Base-by-base conservation (phyloP, 2,797 vertebrate species). In the Urocyon cinereoargenteus region DNA sequence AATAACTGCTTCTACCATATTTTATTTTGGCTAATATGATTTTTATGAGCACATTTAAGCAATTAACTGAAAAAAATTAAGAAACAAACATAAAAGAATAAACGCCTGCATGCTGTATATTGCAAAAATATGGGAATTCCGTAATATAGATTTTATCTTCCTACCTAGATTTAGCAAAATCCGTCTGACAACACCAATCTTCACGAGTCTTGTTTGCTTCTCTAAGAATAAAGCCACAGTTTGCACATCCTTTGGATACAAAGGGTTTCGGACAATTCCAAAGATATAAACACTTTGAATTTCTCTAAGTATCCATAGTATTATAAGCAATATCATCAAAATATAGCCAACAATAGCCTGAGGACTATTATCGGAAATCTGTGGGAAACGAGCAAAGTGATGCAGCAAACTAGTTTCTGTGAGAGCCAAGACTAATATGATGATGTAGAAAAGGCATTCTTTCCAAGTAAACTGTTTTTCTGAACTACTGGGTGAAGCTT, bases 141-240 rank as follows among this genome's bases (percentile, higher is more conserved):
- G n/a, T n/a, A n/a, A 15, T 34, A 79, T 0, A 83, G 0, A 3
- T 75, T 83, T 96, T 97, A 16, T 92, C 75, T 97, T 97, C 99
- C 99, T 99, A 99, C 99, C 99, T 97, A 99, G 97, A 98, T 99
- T 99, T 97, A 99, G 99, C 66, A 99, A 99, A 98, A 99, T 99
- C 99, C 99, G 99, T 98, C 99, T 99, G 98, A 99, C 97, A 91
- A 99, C 98, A 98, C 99, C 99, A 90, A 99, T 99, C 96, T 98
- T 98, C 97, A 99, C 98, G 81, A 99, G 99, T 72, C 98, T 99
- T 98, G 97, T 99, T 98, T 98, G 99, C 97, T 99, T 99, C 97
- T 99, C 98, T 98, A 99, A 99, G 98, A 99, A 99, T 53, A 99
- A 99, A 98, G 99, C 99, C 88, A 99, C 98, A 96, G 98, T 99